Conservation (phyloP, 2,797 vertebrate genomes). For the Caiman crocodilus region DNA sequence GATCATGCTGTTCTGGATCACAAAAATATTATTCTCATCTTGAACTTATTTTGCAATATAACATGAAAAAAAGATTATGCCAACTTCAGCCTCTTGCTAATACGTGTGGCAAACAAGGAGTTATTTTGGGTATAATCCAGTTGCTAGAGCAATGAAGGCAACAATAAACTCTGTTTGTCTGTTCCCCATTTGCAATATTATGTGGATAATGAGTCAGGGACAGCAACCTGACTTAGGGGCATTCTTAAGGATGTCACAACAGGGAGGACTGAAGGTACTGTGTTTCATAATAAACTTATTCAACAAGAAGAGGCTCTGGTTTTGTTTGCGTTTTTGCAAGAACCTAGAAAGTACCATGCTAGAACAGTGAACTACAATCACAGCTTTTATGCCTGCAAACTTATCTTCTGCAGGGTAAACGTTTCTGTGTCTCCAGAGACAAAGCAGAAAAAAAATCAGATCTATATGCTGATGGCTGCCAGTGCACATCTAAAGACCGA, state of each 20-base stretch:
- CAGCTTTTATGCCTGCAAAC: background rate
- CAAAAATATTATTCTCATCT: background rate
- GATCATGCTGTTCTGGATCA: background rate
- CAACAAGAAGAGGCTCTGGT: background rate
- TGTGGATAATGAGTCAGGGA: background rate
- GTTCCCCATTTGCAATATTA: background rate
- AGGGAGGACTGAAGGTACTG: background rate
- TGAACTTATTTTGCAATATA: background rate
- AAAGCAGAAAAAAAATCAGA: background rate
- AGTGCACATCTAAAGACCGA: accelerated
- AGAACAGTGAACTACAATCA: background rate
- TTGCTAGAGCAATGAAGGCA: background rate
- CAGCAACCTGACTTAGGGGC: background rate
- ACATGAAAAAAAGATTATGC: background rate
- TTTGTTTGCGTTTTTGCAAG: background rate
- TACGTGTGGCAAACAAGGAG: background rate
- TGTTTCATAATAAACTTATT: background rate
- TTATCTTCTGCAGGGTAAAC: background rate
- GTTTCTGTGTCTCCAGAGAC: background rate
- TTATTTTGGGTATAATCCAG: background rate
- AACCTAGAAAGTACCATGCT: background rate
- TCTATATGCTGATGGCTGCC: background rate
- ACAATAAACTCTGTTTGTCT: background rate
- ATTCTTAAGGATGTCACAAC: background rate
- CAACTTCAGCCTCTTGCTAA: background rate